These are phyloP conservation scores for Pristionchus fissidentatus DNA, from an alignment of 2,888 invertebrate genomes.

Conservation along the genomic window DNA sequence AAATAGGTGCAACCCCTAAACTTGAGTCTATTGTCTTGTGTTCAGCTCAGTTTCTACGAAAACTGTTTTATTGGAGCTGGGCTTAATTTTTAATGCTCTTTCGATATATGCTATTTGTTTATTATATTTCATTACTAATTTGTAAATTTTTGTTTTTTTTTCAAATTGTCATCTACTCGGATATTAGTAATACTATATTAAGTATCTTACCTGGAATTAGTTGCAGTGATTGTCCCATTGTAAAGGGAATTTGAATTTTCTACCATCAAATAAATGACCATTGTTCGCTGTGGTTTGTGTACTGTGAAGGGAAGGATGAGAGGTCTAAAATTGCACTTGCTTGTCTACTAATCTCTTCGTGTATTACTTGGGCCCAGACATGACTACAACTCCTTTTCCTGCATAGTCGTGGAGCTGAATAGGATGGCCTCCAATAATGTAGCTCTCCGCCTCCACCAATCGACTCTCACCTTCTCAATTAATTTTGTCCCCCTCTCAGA, in stretches of 20 bases:
- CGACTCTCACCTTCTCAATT: neutral
- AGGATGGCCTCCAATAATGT: neutral
- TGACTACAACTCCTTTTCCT: slow-evolving; percentile 36
- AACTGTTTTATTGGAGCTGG: too few species aligned
- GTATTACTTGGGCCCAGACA: neutral
- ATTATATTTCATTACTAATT: too few species aligned
- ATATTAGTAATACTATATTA: too few species aligned
- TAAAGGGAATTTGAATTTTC: neutral
- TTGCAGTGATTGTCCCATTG: neutral
- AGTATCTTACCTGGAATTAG: neutral
- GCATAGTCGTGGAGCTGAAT: neutral
- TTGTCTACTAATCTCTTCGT: neutral
- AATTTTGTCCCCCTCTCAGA: neutral
- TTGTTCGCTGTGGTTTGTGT: slow-evolving; percentile 4
- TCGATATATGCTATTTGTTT: too few species aligned
- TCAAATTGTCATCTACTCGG: too few species aligned
- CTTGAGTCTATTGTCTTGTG: too few species aligned
- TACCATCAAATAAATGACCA: neutral
- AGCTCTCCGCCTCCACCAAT: neutral
- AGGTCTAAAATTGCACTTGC: neutral
- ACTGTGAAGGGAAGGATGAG: neutral
- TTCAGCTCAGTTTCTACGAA: too few species aligned
- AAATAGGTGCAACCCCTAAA: too few species aligned
- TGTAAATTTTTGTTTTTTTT: too few species aligned
- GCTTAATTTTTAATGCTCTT: too few species aligned